Evolutionary conservation across 1,140 invertebrate species (phyloP).

Genomic region (Formica exsecta): DNA sequence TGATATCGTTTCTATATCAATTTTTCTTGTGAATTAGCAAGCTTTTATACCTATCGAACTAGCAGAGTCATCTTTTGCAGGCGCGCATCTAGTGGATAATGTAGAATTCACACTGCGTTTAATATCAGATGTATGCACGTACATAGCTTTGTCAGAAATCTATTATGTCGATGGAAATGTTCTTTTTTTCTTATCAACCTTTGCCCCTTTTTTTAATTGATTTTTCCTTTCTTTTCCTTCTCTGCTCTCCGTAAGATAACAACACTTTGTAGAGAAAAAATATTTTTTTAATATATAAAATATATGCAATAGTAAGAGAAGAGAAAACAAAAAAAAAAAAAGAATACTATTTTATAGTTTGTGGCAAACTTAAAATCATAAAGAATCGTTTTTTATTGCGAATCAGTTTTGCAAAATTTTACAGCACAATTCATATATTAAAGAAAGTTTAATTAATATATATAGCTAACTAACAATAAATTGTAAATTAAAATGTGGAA

Average conservation of each 20-base stretch:
- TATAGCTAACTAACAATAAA: neutral
- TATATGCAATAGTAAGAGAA: neutral
- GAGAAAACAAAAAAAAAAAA: neutral
- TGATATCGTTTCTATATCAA: neutral
- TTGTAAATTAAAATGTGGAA: neutral
- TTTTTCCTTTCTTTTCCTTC: neutral
- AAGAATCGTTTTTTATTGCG: neutral
- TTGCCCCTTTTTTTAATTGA: slow-evolving; percentile 5
- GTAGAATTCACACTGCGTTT: slow-evolving; percentile 21
- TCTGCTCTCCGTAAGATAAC: neutral
- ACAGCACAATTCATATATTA: too few species aligned
- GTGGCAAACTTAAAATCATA: neutral
- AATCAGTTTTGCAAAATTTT: neutral
- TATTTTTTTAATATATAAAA: neutral
- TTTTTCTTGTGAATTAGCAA: neutral
- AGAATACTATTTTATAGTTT: neutral
- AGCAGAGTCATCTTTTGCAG: neutral
- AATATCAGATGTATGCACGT: neutral
- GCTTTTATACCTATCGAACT: neutral
- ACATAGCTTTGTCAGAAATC: neutral
- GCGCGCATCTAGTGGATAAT: slow-evolving; percentile 10
- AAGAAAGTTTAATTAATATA: neutral
- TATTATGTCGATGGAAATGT: too few species aligned
- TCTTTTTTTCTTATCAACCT: neutral
- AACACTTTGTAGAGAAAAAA: neutral